Evolutionary conservation across 2,113 vertebrate genomes (phyloP), one percentile per base, ranked within the genome.

Genomic region (Colossoma macropomum): DNA sequence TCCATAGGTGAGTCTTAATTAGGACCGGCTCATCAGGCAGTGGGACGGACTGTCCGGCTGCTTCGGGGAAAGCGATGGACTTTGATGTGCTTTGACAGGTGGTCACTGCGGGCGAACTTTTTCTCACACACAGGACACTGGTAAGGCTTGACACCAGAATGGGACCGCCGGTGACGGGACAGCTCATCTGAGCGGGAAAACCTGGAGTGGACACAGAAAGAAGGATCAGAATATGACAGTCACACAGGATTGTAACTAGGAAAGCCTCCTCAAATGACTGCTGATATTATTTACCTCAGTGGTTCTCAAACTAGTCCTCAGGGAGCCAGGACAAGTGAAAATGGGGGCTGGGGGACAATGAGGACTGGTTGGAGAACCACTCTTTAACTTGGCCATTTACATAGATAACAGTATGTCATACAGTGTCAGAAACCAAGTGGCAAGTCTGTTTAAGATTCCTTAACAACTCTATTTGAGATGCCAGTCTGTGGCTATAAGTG

Each of bases 81-180:
- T 92, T 98, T 98, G 92, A 98, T 92, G 27, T 98, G 97, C 88
- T 98, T 98, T 85, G 97, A 98, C 86, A 98, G 95, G 91, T 98
- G 97, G 94, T 98, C 97, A 0, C 97, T 98, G 45, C 97, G 96
- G 8, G 97, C 97, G 77, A 98, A 98, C 90, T 96, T 98, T 93
- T 98, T 98, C 90, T 98, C 97, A 0, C 97, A 98, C 27, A 97
- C 95, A 0, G 94, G 95, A 81, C 97, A 98, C 90, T 97, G 96
- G 89, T 98, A 98, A 0, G 97, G 97, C 82, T 98, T 98, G 88
- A 98, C 96, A 17, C 97, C 97, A 0, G 97, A 98, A 90, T 98
- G 97, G 11, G 97, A 98, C 5, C 97, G 95, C 69, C 97, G 90
- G 89, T 98, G 97, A 84, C 97, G 94, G 17, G 97, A 98, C 79